phyloP scores from a whole-genome alignment of 2,797 vertebrate species.

The Myripristis murdjan region DNA sequence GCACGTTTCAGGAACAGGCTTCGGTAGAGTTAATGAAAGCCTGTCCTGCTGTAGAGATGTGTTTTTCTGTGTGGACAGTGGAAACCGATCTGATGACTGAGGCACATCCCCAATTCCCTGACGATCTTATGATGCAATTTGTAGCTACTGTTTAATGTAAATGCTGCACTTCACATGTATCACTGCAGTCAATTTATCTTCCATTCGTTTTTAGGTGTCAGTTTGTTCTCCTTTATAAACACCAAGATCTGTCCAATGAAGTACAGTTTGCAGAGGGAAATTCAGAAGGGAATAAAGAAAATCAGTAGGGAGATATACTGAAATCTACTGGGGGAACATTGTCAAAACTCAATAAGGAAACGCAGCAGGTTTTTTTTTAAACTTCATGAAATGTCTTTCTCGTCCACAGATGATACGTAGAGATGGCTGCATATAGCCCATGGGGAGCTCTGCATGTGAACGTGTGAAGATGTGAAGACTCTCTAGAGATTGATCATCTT shows the following conservation, averaged over 20 bases:
- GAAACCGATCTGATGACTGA: neutral
- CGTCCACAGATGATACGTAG: constrained; percentile 37
- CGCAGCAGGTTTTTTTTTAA: neutral
- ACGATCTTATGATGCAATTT: neutral
- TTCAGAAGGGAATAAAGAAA: constrained; percentile 16
- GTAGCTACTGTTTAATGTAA: neutral
- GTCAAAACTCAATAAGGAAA: constrained; percentile 32
- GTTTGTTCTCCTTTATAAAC: neutral
- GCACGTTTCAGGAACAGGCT: neutral
- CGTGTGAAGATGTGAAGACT: constrained; percentile 20
- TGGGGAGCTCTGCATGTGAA: constrained; percentile 33
- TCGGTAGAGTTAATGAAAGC: neutral
- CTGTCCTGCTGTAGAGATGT: constrained; percentile 12
- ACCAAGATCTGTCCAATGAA: neutral
- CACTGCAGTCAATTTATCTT: neutral
- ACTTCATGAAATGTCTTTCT: constrained; percentile 18
- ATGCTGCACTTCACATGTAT: neutral
- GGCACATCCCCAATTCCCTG: neutral
- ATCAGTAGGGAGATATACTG: neutral
- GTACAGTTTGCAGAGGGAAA: constrained; percentile 4
- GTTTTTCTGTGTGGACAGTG: constrained; percentile 2
- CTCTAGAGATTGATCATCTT: constrained; percentile 55
- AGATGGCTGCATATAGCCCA: constrained; percentile 20
- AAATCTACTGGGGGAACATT: constrained; percentile 15
- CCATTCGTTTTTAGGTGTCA: neutral